Conservation (phyloP, 2,888 invertebrate genomes). For the Gnatocerus cornutus region DNA sequence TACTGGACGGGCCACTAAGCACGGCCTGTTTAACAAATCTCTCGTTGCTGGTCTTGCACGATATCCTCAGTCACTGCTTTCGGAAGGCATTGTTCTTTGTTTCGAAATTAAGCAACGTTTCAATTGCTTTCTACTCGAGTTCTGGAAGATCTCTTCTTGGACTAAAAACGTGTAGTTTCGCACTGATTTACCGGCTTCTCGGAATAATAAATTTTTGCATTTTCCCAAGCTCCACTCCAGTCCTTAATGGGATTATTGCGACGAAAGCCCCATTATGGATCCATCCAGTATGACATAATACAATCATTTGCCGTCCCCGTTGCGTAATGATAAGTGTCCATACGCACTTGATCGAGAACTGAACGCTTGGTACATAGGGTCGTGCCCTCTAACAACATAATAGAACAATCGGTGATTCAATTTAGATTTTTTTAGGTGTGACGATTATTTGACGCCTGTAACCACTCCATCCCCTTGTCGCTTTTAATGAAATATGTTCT, state of each 20-base stretch:
- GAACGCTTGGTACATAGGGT: constrained; percentile 66
- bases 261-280: constrained; percentile 41
- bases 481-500: constrained; percentile 71
- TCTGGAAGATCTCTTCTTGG: neutral
- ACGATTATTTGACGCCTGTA: constrained; percentile 71
- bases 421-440: constrained; percentile 76
- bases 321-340: constrained; percentile 69
- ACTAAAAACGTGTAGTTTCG: too few relatives aligned
- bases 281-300: constrained; percentile 62
- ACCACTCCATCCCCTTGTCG: constrained; percentile 59
- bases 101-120: constrained; percentile 38
- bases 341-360: constrained; percentile 71
- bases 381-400: constrained; percentile 80
- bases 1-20: constrained; percentile 53
- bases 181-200: too few relatives aligned
- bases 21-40: constrained; percentile 48
- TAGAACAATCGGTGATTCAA: constrained; percentile 82
- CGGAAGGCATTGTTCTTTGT: constrained; percentile 41
- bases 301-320: constrained; percentile 63
- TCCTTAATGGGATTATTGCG: constrained; percentile 34
- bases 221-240: neutral
- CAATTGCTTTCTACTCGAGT: constrained; percentile 15
- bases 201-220: neutral
- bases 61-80: constrained; percentile 41
- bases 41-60: constrained; percentile 47